These are phyloP conservation scores for Slavum lentiscoides DNA, from an alignment of 2,888 invertebrate species.

Conservation along the genomic window DNA sequence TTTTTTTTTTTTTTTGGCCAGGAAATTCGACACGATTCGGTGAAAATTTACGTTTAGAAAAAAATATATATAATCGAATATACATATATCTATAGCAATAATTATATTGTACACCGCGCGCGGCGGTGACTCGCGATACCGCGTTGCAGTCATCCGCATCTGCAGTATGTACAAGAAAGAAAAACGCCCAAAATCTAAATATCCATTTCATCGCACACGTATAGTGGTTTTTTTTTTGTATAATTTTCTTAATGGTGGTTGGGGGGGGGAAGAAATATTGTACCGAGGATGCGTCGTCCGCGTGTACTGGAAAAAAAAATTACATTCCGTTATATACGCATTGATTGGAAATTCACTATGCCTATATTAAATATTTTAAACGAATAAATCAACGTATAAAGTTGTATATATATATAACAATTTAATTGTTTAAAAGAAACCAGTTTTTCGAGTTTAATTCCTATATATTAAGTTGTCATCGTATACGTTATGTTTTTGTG, in stretches of 20 bases:
- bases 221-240: background rate
- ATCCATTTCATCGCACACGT: background rate
- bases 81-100: no score
- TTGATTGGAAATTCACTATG: background rate
- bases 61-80: background rate
- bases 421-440: background rate
- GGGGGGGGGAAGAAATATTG: background rate
- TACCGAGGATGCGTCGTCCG: background rate
- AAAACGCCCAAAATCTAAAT: conserved; percentile 7
- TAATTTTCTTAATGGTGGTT: background rate
- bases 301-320: background rate
- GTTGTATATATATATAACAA: background rate
- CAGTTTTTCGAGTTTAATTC: background rate
- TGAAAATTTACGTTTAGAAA: background rate
- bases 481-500: background rate
- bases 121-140: background rate
- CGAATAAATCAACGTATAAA: background rate
- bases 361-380: background rate
- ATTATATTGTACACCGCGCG: background rate
- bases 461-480: background rate
- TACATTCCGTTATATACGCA: background rate
- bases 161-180: no score
- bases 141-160: no score
- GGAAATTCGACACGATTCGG: conserved; percentile 30
- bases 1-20: background rate